A percentile compares a stretch with the other conserved stretches of the same genome.
phyloP scores from a whole-genome alignment of 1,140 invertebrate species.

The Lordiphosa clarofinis region DNA sequence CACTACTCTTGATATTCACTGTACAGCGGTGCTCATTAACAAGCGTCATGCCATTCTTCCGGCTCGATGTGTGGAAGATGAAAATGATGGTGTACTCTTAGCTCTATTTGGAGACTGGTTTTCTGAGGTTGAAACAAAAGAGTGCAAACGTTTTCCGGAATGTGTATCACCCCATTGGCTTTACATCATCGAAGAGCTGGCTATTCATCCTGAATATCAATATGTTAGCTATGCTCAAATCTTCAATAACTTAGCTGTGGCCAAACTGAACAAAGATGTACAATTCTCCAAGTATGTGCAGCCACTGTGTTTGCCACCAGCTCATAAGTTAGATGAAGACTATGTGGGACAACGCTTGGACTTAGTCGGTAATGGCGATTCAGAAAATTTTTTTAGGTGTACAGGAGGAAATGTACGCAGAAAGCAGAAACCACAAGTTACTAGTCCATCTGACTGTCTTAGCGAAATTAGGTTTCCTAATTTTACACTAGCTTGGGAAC shows the following conservation, averaged over 20 bases:
- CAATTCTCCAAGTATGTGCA: constrained; percentile 5
- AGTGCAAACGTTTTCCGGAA: not conserved
- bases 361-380: no score
- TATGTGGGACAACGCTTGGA: constrained; percentile 14
- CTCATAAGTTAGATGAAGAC: not conserved
- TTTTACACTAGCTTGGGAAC: not conserved
- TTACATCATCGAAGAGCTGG: constrained; percentile 15
- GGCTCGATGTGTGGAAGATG: constrained; percentile 11
- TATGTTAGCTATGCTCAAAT: no score
- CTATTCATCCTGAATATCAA: constrained; percentile 11
- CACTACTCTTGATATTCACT: not conserved
- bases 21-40: constrained; percentile 16
- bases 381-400: no score
- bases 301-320: constrained; percentile 20
- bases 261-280: constrained; percentile 9
- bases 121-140: not conserved
- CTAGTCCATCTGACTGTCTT: not conserved
- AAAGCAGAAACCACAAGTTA: not conserved
- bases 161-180: constrained; percentile 4
- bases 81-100: no score
- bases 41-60: constrained; percentile 14
- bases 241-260: constrained; percentile 4
- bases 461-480: no score
- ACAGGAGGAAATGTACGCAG: no score
- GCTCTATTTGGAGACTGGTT: constrained; percentile 13